phyloP scores from a whole-genome alignment of 2,888 invertebrate species.

The Hydrotaea diabolus region DNA sequence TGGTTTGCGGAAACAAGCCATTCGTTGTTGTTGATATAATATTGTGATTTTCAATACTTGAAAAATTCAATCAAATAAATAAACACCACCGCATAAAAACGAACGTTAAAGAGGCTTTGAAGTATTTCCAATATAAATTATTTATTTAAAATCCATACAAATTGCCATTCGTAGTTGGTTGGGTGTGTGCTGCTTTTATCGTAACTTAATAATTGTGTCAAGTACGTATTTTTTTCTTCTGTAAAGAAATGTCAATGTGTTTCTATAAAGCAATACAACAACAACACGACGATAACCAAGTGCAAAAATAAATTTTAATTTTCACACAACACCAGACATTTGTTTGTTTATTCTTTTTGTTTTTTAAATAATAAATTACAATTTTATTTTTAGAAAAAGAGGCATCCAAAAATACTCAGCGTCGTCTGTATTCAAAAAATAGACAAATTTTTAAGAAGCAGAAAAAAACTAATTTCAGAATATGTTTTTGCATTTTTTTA shows the following conservation, averaged over 20 bases:
- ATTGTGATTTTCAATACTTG: not conserved
- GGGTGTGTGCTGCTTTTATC: not conserved
- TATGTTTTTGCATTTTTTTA: too few species aligned
- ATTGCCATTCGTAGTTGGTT: not conserved
- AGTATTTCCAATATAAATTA: not conserved
- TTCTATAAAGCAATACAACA: not conserved
- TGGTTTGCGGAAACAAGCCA: not conserved
- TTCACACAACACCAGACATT: too few species aligned
- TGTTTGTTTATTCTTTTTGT: constrained; percentile 6
- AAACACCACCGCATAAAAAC: not conserved
- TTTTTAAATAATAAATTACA: constrained; percentile 13
- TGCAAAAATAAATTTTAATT: too few species aligned
- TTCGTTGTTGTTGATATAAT: constrained; percentile 12
- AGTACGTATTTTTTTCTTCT: constrained; percentile 22
- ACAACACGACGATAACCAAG: not conserved
- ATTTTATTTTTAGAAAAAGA: not conserved
- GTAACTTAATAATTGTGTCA: constrained; percentile 45
- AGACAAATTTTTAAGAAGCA: not conserved
- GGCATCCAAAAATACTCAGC: not conserved
- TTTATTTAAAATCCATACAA: constrained; percentile 12
- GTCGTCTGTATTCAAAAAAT: too few species aligned
- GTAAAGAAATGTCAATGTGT: constrained; percentile 3
- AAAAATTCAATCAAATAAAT: not conserved
- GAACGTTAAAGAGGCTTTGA: too few species aligned
- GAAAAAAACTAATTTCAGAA: too few species aligned